phyloP scores from a whole-genome alignment of 2,113 vertebrate species.

The Melanerpes formicivorus region DNA sequence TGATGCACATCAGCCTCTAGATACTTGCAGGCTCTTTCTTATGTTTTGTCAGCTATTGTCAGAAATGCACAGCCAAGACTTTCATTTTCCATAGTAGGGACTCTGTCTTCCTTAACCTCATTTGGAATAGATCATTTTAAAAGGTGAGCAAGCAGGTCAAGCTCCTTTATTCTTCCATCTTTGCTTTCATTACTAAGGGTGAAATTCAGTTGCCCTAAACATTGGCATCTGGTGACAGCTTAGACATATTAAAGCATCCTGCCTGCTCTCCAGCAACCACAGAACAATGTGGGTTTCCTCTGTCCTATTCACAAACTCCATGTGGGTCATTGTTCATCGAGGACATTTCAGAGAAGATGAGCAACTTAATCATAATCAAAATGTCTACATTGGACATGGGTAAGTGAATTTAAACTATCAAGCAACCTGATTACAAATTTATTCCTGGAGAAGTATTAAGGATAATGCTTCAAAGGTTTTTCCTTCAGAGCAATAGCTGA shows the following conservation, averaged over 20 bases:
- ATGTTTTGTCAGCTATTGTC: background rate
- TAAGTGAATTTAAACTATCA: background rate
- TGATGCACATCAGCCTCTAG: background rate
- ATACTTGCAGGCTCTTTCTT: background rate
- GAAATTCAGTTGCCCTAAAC: background rate
- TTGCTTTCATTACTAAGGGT: background rate
- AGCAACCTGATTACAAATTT: background rate
- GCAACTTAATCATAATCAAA: background rate
- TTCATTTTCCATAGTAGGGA: background rate
- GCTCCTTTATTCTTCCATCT: background rate
- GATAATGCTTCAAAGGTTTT: background rate
- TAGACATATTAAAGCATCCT: background rate
- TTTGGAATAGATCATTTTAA: background rate
- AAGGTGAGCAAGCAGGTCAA: background rate
- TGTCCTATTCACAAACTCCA: background rate
- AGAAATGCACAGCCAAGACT: background rate
- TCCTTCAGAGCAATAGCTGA: background rate
- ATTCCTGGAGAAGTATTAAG: background rate
- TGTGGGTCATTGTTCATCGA: background rate
- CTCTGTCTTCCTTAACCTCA: background rate
- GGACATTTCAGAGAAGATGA: background rate
- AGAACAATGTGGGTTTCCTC: background rate
- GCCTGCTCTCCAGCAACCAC: background rate
- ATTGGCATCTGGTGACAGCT: background rate
- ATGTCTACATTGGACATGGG: background rate